Percentiles rank a stretch among this genome's conserved stretches.
Evolutionary conservation across 1,140 invertebrate species (phyloP).

Genomic region (Sogatella furcifera): DNA sequence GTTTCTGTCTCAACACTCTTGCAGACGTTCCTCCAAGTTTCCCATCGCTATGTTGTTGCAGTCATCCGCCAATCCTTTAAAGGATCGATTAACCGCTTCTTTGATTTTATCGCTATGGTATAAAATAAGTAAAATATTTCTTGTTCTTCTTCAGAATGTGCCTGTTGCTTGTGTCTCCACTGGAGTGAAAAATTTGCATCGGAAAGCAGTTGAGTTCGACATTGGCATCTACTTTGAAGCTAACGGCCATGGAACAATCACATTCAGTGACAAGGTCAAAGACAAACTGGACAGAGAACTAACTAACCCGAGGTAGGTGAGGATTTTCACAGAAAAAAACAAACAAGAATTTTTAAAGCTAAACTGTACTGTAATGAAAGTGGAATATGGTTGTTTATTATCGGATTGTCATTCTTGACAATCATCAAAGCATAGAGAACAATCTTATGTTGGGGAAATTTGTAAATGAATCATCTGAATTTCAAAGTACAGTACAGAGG

Average conservation of each 20-base stretch:
- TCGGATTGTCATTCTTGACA: too few species aligned
- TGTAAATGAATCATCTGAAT: too few species aligned
- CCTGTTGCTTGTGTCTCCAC: slow-evolving; percentile 83
- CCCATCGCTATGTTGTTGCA: too few species aligned
- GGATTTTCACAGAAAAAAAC: neutral
- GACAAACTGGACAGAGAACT: slow-evolving; percentile 35
- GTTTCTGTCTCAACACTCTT: too few species aligned
- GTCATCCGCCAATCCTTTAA: too few species aligned
- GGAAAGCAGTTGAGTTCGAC: slow-evolving; percentile 80
- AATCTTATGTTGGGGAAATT: too few species aligned
- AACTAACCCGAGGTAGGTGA: slow-evolving; percentile 13
- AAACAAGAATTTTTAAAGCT: neutral
- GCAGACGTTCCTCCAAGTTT: too few species aligned
- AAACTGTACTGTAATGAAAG: too few species aligned
- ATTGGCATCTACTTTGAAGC: slow-evolving; percentile 99
- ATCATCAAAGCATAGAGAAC: too few species aligned
- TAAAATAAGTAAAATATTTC: too few species aligned
- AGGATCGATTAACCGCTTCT: neutral
- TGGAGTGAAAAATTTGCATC: slow-evolving; percentile 97
- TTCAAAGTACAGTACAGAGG: too few species aligned
- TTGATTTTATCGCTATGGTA: too few species aligned
- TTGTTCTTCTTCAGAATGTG: slow-evolving; percentile 52
- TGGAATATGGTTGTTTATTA: neutral
- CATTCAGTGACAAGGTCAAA: slow-evolving; percentile 60
- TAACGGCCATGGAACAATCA: slow-evolving; percentile 95